Evolutionary conservation across 2,888 invertebrate species (phyloP), one percentile per base, ranked within the genome.

Genomic region (Dione juno): DNA sequence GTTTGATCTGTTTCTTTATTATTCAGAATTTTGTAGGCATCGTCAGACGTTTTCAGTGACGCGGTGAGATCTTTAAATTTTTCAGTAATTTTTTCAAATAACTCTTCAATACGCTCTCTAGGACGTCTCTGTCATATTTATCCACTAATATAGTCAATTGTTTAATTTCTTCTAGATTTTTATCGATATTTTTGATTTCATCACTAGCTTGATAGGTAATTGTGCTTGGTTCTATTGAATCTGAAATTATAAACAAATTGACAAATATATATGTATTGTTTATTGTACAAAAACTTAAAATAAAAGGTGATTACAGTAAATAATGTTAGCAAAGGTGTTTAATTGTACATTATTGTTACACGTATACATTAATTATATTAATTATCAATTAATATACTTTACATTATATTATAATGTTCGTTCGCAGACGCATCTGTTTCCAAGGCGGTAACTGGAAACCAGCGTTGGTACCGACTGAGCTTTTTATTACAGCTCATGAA

Each of bases 1-100:
- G 87, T 74, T 76, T 85, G 80, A 11, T 85, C 79, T 1, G 90
- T 72, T 0, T 90, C 90, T 64, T 85, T 85, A 0, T 78, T 81
- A 75, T 84, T 84, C 0, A 90, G 66, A 67, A 91, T 89, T 63
- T 77, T 80, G 52, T 84, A 80, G 0, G 84, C 82, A 21, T 86
- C 81, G 5, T 77, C 77, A 0, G 79, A 74, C n/a, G 82, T 76
- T 66, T 78, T 80, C 0, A 88, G 70, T 7, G 79, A 72, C 14
- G 82, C 77, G 2, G 76, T 79, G 3, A 91, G 73, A 6, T 83
- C 78, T 37, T 81, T 78, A 2, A 88, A 11, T 0, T 75, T 71
- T 1, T 72, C 63, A 8, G 79, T 74, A 74, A 88, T 84, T 28
- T 81, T 78, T 0, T 80, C 72, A 67, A 83, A 82, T 0, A 81